A percentile compares a stretch with the other conserved stretches of the same genome.
phyloP scores from a whole-genome alignment of 2,113 vertebrate species.

The Sterna hirundo region DNA sequence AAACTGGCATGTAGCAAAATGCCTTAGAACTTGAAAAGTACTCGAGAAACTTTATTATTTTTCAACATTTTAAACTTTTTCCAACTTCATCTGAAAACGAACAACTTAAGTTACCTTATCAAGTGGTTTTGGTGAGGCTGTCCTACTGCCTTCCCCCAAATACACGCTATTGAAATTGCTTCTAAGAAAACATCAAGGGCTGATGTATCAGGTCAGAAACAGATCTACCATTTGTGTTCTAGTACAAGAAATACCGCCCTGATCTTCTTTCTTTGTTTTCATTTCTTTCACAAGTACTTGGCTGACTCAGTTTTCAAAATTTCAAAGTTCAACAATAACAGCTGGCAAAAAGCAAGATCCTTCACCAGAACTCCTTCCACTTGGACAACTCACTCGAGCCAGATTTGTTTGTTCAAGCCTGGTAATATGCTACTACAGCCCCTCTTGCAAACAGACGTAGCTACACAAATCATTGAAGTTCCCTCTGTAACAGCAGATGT shows the following conservation, averaged over 20 bases:
- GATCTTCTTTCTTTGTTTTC: background rate
- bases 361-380: background rate
- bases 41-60: background rate
- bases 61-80: background rate
- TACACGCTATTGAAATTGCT: background rate
- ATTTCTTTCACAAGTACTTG: background rate
- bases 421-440: background rate
- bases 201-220: background rate
- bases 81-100: background rate
- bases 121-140: background rate
- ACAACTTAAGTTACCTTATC: background rate
- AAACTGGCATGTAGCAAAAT: background rate
- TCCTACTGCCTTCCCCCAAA: background rate
- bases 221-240: background rate
- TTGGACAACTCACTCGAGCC: background rate
- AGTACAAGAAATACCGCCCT: background rate
- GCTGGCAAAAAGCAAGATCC: background rate
- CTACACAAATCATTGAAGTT: background rate
- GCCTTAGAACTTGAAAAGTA: background rate
- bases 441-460: background rate
- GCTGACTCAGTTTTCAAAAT: background rate
- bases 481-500: background rate
- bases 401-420: background rate
- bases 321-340: background rate
- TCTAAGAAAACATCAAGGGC: background rate